phyloP scores from a whole-genome alignment of 2,888 invertebrate genomes.

The Tenodera sinensis region DNA sequence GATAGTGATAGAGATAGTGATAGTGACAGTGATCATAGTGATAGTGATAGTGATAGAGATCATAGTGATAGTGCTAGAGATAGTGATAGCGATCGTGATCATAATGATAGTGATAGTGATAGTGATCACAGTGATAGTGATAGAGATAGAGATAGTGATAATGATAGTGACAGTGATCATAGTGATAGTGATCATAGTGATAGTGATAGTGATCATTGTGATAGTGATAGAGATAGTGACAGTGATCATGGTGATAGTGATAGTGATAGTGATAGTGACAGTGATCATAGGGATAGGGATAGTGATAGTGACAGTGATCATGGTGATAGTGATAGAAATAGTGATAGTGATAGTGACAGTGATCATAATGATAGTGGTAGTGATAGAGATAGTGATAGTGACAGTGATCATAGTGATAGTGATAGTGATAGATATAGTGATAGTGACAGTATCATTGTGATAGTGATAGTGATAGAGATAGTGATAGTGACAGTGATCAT shows the following conservation, averaged over 20 bases:
- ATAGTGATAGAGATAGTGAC: neutral
- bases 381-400: neutral
- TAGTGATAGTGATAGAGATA: neutral
- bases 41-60: too few species aligned
- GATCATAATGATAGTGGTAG: neutral
- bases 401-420: too few species aligned
- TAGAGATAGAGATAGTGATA: neutral
- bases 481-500: too few species aligned
- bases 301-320: neutral
- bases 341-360: too few species aligned
- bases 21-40: too few species aligned
- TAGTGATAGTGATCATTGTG: neutral
- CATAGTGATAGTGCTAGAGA: too few species aligned
- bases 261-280: neutral
- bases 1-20: too few species aligned
- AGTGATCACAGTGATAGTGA: neutral
- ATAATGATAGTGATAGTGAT: too few species aligned
- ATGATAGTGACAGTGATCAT: neutral
- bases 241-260: neutral
- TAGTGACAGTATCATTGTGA: neutral
- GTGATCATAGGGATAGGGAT: neutral
- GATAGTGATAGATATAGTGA: too few species aligned
- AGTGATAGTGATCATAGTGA: too few species aligned
- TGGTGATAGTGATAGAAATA: neutral
- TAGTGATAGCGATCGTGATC: too few species aligned